These are phyloP conservation scores for Aramus guarauna DNA, from an alignment of 2,113 vertebrate genomes.

Conservation along the genomic window DNA sequence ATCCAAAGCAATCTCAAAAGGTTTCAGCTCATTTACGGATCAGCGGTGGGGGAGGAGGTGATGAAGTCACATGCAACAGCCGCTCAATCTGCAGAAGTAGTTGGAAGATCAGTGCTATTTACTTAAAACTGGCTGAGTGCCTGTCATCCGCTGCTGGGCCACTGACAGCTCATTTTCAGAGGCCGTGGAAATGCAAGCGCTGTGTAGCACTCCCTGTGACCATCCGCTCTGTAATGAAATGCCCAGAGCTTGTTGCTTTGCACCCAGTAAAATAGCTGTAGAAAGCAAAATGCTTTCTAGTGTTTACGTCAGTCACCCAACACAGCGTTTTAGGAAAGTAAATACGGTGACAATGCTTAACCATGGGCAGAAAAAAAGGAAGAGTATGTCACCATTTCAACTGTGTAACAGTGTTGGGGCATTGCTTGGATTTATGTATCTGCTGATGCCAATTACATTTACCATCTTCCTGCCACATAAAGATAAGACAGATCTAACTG, in stretches of 20 bases:
- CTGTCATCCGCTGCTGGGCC: background rate
- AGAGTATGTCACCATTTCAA: background rate
- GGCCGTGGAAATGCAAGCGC: background rate
- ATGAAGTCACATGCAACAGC: background rate
- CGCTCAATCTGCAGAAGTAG: background rate
- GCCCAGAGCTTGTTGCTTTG: background rate
- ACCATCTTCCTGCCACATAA: background rate
- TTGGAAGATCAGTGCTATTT: background rate
- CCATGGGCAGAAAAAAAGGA: background rate
- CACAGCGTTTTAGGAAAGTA: background rate
- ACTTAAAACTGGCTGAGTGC: background rate
- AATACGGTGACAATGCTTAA: background rate
- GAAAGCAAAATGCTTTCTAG: background rate
- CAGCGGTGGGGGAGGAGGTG: background rate
- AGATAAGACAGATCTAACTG: background rate
- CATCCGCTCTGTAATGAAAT: background rate
- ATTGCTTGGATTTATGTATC: background rate
- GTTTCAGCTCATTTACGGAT: background rate
- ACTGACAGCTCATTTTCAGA: background rate
- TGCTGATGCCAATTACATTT: background rate
- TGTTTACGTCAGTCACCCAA: background rate
- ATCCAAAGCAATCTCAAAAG: background rate
- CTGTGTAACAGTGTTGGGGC: background rate
- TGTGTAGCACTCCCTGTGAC: background rate
- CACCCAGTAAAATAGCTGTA: background rate